A percentile compares a stretch with the other conserved stretches of the same genome.
phyloP scores from a whole-genome alignment of 2,113 vertebrate species.

The Cyprinus carpio region DNA sequence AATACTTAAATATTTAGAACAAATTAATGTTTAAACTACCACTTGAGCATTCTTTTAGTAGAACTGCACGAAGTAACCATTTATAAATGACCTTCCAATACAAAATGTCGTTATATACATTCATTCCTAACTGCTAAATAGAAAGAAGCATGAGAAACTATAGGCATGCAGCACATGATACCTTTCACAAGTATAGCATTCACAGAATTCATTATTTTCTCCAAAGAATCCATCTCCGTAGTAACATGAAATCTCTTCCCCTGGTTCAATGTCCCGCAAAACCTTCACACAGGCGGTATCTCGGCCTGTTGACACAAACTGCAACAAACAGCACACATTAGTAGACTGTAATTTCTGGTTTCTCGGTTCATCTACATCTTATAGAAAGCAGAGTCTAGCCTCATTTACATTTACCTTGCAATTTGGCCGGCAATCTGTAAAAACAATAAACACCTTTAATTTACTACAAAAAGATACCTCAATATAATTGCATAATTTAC shows the following conservation, averaged over 20 bases:
- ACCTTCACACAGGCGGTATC: slow-evolving; percentile 98
- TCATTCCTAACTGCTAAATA: neutral
- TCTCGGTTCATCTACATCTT: neutral
- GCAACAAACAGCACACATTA: slow-evolving; percentile 50
- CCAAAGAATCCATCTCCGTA: slow-evolving; percentile 99
- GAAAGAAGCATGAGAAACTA: neutral
- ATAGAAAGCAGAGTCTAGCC: slow-evolving; percentile 14
- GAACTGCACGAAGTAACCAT: neutral
- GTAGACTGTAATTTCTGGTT: neutral
- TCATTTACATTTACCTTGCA: slow-evolving; percentile 88
- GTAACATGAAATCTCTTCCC: slow-evolving; percentile 98
- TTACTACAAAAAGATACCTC: neutral
- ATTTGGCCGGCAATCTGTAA: slow-evolving; percentile 89
- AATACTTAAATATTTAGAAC: neutral
- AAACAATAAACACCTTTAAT: slow-evolving; percentile 58
- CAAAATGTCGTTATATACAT: neutral
- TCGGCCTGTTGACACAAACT: slow-evolving; percentile 98
- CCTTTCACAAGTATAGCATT: slow-evolving; percentile 99
- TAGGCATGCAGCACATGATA: slow-evolving; percentile 55
- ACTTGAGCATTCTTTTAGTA: neutral
- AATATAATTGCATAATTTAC: slow-evolving; percentile 37
- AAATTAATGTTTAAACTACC: neutral
- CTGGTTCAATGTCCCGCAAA: slow-evolving; percentile 95
- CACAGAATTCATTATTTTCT: slow-evolving; percentile 98
- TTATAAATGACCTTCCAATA: neutral